Conservation (phyloP, 2,888 invertebrate species). For the Norana najaformis region DNA sequence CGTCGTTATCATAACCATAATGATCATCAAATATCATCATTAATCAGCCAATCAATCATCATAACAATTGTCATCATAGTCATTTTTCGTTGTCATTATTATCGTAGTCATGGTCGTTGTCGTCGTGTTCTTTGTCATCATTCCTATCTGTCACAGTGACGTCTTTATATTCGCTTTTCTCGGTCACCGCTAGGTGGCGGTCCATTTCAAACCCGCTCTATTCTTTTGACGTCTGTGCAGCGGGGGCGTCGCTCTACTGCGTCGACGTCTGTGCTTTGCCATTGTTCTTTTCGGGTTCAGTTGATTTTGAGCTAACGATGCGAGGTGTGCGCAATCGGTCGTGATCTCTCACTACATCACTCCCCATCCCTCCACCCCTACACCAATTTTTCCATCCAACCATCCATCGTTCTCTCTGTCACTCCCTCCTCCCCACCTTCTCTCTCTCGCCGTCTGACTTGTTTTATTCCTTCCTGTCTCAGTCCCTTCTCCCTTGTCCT, state of each 20-base stretch:
- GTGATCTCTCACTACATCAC: not conserved
- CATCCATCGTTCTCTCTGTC: not conserved
- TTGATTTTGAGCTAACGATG: not conserved
- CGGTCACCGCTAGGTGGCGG: not conserved
- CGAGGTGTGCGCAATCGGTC: not conserved
- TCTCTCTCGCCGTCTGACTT: not conserved
- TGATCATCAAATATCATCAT: too few species aligned
- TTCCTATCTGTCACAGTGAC: not conserved
- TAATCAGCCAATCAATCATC: too few species aligned
- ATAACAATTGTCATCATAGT: too few species aligned
- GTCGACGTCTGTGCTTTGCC: not conserved
- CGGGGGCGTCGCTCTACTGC: not conserved
- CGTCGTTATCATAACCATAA: too few species aligned
- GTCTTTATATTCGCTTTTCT: not conserved
- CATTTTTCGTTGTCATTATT: too few species aligned
- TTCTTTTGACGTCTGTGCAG: constrained; percentile 2
- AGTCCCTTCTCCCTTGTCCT: too few species aligned
- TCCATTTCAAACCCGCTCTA: not conserved
- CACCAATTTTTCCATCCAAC: not conserved
- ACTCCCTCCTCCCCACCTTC: not conserved
- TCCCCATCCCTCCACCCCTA: too few species aligned
- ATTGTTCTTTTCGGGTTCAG: not conserved
- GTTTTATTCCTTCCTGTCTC: too few species aligned
- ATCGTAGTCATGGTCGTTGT: too few species aligned
- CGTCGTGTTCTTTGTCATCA: not conserved